Conservation (phyloP, 2,113 vertebrate genomes). For the Trachemys scripta region DNA sequence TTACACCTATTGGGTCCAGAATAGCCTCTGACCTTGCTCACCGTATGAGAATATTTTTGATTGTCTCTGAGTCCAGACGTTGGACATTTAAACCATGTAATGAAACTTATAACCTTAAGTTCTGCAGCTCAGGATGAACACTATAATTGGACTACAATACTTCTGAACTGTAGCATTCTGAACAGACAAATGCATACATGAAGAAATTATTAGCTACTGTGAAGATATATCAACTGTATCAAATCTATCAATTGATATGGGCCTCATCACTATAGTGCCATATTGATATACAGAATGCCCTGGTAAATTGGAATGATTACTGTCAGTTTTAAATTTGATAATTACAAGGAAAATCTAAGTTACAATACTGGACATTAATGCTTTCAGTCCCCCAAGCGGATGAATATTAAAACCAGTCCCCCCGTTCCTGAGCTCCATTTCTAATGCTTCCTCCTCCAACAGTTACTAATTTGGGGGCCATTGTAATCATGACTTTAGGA, state of each 20-base stretch:
- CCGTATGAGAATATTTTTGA: constrained; percentile 26
- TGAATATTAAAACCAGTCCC: constrained; percentile 21
- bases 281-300: neutral
- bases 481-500: constrained; percentile 21
- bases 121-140: constrained; percentile 11
- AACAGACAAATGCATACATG: constrained; percentile 16
- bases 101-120: constrained; percentile 49
- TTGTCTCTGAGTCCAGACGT: constrained; percentile 1
- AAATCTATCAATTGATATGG: neutral
- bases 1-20: neutral
- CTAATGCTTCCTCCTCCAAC: constrained; percentile 7
- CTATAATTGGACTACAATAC: neutral
- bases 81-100: neutral
- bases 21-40: constrained; percentile 58
- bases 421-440: neutral
- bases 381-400: constrained; percentile 13
- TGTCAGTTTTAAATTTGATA: neutral
- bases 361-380: neutral
- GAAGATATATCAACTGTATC: neutral
- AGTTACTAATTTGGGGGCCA: constrained; percentile 35
- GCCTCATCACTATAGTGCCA: neutral
- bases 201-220: constrained; percentile 16
- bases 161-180: constrained; percentile 29
- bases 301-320: constrained; percentile 29
- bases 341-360: neutral